phyloP scores from a whole-genome alignment of 1,140 invertebrate species.

The Littorina saxatilis region DNA sequence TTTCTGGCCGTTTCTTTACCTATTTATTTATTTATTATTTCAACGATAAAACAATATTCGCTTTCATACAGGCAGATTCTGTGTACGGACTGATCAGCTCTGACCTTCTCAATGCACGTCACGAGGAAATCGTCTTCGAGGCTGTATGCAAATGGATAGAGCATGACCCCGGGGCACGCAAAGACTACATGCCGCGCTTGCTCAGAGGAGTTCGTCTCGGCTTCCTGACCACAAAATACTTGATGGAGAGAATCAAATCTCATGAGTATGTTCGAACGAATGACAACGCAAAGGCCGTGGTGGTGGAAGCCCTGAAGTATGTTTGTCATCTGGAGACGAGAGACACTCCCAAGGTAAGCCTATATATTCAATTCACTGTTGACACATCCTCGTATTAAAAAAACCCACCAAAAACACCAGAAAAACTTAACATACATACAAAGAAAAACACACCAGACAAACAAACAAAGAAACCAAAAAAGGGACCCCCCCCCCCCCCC shows the following conservation, averaged over 20 bases:
- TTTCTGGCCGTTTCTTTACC: too few relatives aligned
- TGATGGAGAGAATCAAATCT: conserved; percentile 80
- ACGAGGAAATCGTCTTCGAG: conserved; percentile 94
- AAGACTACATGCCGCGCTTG: conserved; percentile 87
- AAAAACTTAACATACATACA: too few relatives aligned
- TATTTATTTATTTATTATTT: too few relatives aligned
- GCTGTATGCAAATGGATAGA: conserved; percentile 99
- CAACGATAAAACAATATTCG: too few relatives aligned
- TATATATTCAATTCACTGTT: not conserved
- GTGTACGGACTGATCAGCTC: conserved; percentile 96
- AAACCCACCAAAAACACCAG: too few relatives aligned
- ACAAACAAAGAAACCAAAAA: too few relatives aligned
- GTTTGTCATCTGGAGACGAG: conserved; percentile 83
- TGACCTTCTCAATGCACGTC: conserved; percentile 97
- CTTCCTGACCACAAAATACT: conserved; percentile 88
- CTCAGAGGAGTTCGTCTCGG: conserved; percentile 87
- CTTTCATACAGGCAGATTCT: conserved; percentile 88
- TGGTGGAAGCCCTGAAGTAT: conserved; percentile 86
- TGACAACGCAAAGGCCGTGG: conserved; percentile 82
- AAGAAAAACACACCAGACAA: too few relatives aligned
- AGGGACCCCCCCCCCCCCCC: too few relatives aligned
- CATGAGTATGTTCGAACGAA: conserved; percentile 81
- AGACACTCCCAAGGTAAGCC: not conserved
- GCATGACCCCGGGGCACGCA: conserved; percentile 92
- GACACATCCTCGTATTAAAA: too few relatives aligned